Evolutionary conservation across 2,888 invertebrate genomes (phyloP), one percentile per base, ranked within the genome.

Genomic region (Sesia bembeciformis): DNA sequence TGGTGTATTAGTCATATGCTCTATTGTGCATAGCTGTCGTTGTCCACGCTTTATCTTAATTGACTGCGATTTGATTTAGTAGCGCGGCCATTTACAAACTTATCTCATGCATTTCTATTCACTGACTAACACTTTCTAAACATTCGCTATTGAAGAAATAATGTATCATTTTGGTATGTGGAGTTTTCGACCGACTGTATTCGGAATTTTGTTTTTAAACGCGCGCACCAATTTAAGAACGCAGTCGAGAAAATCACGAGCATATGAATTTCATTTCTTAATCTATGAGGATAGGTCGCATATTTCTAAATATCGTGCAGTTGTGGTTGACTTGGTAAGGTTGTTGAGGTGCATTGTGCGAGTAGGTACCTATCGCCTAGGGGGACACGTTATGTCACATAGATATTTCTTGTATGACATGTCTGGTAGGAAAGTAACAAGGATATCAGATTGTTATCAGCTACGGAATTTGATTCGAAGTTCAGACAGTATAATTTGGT

Each of bases 31-130:
- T 67, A 72, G 79, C 84, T 83, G 86, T 85, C 84, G 74, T 75
- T 74, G 72, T 69, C 69, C 70, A 71, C 72, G 81, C 83, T 84
- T 85, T 87, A 87, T 87, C 88, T 88, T 88, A 88, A 88, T 88
- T 88, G 87, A 86, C 84, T 82, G 73, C 78, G 75, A 78, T 86
- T 87, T 87, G 86, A 88, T 87, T 87, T 86, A 86, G 78, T 84
- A 72, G 75, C 72, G 68, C 76, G 71, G 72, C 69, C 63, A 63
- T 64, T 65, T 58, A 64, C 78, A 64, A 74, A 77, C 61, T 70
- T 72, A 68, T 54, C 59, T 66, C 38, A 50, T 38, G 38, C 39
- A 23, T 23, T 23, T 23, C 23, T 23, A 23, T 23, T 23, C 23
- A 23, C 23, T 23, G 23, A 23, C 23, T 23, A 23, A 23, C 23